Evolutionary conservation across 2,888 invertebrate genomes (phyloP).

Genomic region (Cheilosia vulpina): DNA sequence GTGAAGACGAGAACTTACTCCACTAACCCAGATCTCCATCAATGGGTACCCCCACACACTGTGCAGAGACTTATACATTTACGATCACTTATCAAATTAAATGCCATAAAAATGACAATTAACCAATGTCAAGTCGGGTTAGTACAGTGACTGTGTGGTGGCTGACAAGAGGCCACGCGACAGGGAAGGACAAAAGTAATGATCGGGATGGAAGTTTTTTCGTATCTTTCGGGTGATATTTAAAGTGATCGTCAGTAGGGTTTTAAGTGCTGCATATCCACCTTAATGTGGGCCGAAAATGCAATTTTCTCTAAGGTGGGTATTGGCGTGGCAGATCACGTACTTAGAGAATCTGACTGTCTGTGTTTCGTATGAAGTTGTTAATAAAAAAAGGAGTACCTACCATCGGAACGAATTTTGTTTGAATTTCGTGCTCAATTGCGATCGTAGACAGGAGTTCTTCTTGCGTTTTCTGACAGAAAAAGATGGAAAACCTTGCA

Average conservation of each 20-base stretch:
- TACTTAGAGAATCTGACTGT: too few species aligned
- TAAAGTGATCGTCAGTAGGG: background rate
- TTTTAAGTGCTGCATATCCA: background rate
- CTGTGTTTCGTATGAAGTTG: too few species aligned
- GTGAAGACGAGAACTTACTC: slow-evolving; percentile 51
- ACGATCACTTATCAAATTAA: slow-evolving; percentile 67
- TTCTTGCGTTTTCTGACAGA: too few species aligned
- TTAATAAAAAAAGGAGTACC: too few species aligned
- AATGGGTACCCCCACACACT: slow-evolving; percentile 20
- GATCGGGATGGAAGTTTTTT: slow-evolving; percentile 16
- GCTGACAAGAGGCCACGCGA: slow-evolving; percentile 10
- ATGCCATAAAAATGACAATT: slow-evolving; percentile 69
- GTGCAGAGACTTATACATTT: slow-evolving; percentile 10
- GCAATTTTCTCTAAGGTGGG: too few species aligned
- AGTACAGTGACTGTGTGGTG: slow-evolving; percentile 25
- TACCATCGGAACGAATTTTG: too few species aligned
- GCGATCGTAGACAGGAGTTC: too few species aligned
- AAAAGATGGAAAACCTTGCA: too few species aligned
- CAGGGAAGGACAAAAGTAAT: slow-evolving; percentile 44
- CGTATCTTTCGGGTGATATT: background rate
- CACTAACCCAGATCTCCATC: slow-evolving; percentile 61
- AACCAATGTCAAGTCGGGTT: slow-evolving; percentile 71
- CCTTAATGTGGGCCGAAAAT: background rate
- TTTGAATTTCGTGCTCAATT: too few species aligned
- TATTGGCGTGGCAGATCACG: slow-evolving; percentile 25